Percentiles rank a stretch among this genome's conserved stretches.
phyloP scores from a whole-genome alignment of 2,888 invertebrate genomes.

The Escarpia spicata region DNA sequence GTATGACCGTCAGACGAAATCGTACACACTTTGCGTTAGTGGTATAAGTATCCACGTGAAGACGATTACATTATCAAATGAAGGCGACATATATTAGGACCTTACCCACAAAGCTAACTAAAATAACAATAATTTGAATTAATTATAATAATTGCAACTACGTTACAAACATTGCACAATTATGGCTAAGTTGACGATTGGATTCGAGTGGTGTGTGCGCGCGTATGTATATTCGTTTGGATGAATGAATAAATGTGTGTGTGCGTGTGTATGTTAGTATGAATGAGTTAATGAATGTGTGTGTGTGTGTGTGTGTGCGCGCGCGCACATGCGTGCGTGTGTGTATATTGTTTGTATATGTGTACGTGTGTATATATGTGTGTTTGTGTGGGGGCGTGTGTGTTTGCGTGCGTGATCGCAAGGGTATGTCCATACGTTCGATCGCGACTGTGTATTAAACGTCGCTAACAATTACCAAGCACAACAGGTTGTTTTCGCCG shows the following conservation, averaged over 20 bases:
- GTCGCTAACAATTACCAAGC: not conserved
- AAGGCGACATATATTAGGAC: not conserved
- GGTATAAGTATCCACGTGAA: not conserved
- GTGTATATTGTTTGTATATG: not conserved
- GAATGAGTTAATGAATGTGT: too few species aligned
- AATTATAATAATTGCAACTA: too few species aligned
- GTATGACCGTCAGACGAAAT: not conserved
- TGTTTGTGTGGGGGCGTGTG: not conserved
- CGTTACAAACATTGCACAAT: too few species aligned
- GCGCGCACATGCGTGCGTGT: not conserved
- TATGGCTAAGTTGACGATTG: too few species aligned
- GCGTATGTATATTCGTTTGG: too few species aligned
- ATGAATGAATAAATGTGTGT: too few species aligned
- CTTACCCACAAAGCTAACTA: too few species aligned
- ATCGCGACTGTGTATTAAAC: not conserved
- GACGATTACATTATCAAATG: not conserved
- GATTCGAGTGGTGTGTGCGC: too few species aligned
- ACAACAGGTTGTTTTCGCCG: not conserved
- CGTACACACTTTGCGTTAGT: not conserved
- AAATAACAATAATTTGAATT: too few species aligned
- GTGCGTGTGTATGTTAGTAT: too few species aligned
- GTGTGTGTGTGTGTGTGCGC: too few species aligned
- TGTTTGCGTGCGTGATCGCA: not conserved
- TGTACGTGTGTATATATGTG: not conserved
- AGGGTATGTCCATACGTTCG: too few species aligned